Evolutionary conservation across 2,888 invertebrate genomes (phyloP).

Genomic region (Periphyllus acericola): DNA sequence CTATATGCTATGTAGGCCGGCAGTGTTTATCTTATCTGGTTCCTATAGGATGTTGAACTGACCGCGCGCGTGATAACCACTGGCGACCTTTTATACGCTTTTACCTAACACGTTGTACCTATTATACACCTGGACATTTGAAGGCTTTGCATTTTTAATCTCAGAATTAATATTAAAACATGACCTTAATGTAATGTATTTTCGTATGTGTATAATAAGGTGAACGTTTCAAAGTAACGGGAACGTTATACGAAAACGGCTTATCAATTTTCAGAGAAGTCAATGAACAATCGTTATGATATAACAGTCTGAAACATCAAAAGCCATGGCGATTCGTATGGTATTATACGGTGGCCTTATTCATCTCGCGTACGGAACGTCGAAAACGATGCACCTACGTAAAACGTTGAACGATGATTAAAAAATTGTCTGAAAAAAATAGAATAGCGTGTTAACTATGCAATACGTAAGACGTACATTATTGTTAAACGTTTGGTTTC

Average conservation of each 20-base stretch:
- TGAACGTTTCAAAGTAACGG: not conserved
- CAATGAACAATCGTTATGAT: not conserved
- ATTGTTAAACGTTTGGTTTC: too few relatives aligned
- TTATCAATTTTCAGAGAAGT: constrained; percentile 31
- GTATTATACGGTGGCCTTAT: not conserved
- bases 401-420: not conserved
- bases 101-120: not conserved
- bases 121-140: constrained; percentile 56
- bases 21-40: constrained; percentile 46
- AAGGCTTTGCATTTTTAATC: constrained; percentile 1
- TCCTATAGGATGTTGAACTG: constrained; percentile 51
- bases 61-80: constrained; percentile 34
- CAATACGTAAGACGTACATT: too few relatives aligned
- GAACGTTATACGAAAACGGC: not conserved
- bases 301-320: not conserved
- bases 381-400: not conserved
- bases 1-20: not conserved
- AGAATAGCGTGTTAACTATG: not conserved
- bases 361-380: not conserved
- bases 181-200: not conserved
- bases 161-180: not conserved
- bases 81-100: constrained; percentile 24
- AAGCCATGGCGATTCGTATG: not conserved
- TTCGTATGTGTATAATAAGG: not conserved
- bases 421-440: not conserved